These are phyloP conservation scores for Helicoverpa zea DNA, from an alignment of 1,140 invertebrate genomes.

Conservation along the genomic window DNA sequence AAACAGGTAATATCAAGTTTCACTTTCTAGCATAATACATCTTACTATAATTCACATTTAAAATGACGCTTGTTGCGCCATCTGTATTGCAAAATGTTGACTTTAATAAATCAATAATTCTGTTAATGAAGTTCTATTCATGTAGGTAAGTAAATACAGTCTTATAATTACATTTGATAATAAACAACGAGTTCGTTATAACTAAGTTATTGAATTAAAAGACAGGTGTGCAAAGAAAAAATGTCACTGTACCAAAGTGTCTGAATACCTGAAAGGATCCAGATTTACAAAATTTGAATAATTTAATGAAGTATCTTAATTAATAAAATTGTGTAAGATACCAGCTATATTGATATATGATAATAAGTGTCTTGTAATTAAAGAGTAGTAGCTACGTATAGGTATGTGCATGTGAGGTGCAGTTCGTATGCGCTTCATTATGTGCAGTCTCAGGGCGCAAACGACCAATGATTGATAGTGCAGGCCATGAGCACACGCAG, in stretches of 20 bases:
- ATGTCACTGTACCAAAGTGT: neutral
- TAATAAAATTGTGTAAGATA: neutral
- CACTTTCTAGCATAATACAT: too few relatives aligned
- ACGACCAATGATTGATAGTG: conserved; percentile 65
- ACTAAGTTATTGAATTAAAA: too few relatives aligned
- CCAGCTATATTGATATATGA: neutral
- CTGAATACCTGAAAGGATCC: too few relatives aligned
- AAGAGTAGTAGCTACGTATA: neutral
- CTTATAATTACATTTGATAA: too few relatives aligned
- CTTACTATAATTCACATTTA: neutral
- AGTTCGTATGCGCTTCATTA: neutral
- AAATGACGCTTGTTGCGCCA: neutral
- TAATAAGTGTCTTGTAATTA: neutral
- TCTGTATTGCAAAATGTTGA: neutral
- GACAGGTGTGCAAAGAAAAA: neutral
- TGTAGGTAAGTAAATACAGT: too few relatives aligned
- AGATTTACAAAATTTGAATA: too few relatives aligned
- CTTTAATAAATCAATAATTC: neutral
- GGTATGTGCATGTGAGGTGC: neutral
- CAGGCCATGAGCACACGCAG: conserved; percentile 61
- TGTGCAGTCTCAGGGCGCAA: conserved; percentile 11
- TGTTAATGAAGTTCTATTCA: too few relatives aligned
- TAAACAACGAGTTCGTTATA: too few relatives aligned
- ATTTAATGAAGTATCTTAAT: neutral
- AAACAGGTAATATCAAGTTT: too few relatives aligned